These are phyloP conservation scores for Xylota segnis DNA, from an alignment of 2,888 invertebrate species.

Conservation along the genomic window DNA sequence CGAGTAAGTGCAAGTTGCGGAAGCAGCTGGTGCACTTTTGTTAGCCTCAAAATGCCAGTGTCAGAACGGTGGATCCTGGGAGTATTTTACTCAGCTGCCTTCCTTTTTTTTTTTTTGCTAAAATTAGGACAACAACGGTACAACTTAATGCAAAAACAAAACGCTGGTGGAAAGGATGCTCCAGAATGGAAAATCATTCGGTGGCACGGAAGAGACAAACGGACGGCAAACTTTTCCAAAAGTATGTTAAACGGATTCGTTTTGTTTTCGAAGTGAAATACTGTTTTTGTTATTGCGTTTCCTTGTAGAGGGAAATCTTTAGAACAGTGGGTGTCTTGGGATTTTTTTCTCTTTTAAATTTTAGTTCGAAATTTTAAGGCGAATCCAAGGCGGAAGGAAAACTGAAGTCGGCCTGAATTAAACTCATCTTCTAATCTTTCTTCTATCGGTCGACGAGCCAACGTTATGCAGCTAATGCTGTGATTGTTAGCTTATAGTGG, in stretches of 20 bases:
- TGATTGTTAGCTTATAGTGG: too few species aligned
- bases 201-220: constrained; percentile 3
- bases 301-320: neutral
- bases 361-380: neutral
- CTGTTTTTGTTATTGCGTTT: constrained; percentile 10
- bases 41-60: constrained; percentile 43
- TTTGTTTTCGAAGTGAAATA: constrained; percentile 11
- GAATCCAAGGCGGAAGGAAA: too few species aligned
- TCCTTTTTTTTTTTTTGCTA: constrained; percentile 23
- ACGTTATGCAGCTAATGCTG: too few species aligned
- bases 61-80: constrained; percentile 1
- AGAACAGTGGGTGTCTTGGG: constrained; percentile 1
- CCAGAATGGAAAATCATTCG: constrained; percentile 28
- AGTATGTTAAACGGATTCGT: constrained; percentile 37
- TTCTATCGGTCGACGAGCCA: too few species aligned
- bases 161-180: neutral
- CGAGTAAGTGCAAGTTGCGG: constrained; percentile 32
- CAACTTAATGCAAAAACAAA: constrained; percentile 13
- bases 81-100: neutral
- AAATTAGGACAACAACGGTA: constrained; percentile 34
- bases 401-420: too few species aligned
- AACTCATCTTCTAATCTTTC: too few species aligned
- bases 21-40: constrained; percentile 54
- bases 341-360: neutral
- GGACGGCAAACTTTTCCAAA: constrained; percentile 20